Evolutionary conservation across 2,888 invertebrate species (phyloP), one percentile per base, ranked within the genome.

Genomic region (Clivina fossor): DNA sequence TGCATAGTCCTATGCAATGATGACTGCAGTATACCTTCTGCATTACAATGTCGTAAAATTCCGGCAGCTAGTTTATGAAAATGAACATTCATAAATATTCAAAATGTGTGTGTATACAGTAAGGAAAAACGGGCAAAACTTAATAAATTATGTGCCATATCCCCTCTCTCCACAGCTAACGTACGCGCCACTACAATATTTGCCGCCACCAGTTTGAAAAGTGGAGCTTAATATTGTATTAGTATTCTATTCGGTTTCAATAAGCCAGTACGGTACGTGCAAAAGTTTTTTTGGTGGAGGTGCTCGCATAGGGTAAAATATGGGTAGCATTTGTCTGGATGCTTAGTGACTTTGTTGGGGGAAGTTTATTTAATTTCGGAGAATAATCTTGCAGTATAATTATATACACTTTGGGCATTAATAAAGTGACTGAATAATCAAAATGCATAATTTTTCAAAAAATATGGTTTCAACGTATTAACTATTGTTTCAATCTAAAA

Each of bases 211-310:
- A 3, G 30, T 30, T 30, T 11, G 30, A 30, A 30, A 30, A 40
- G 20, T 40, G 8, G 20, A 40, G 40, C 19, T 40, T 40, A 40
- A 13, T 9, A 40, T 40, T 19, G 19, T 40, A 40, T 40, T 40
- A 18, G 40, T 40, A 40, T 40, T 40, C 40, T 20, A 16, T 40
- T 40, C 40, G 20, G 11, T 40, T 40, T 40, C 40, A 40, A 40
- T 40, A 40, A 40, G 22, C 40, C 19, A 19, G 40, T 22, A 8
- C 11, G 40, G 2, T 37, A 37, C 37, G 37, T 19, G 40, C 9
- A 19, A 40, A 40, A 9, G 9, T 40, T 22, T 19, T 19, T 16
- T 13, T 2, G 37, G 8, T 8, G 37, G 3, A 19, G 11, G 22
- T 11, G n/a, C 13, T 8, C 11, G 37, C 11, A 11, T 15, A 3